Percentiles rank a stretch among this genome's conserved stretches.
phyloP scores from a whole-genome alignment of 2,797 vertebrate genomes.

The Lemur catta region DNA sequence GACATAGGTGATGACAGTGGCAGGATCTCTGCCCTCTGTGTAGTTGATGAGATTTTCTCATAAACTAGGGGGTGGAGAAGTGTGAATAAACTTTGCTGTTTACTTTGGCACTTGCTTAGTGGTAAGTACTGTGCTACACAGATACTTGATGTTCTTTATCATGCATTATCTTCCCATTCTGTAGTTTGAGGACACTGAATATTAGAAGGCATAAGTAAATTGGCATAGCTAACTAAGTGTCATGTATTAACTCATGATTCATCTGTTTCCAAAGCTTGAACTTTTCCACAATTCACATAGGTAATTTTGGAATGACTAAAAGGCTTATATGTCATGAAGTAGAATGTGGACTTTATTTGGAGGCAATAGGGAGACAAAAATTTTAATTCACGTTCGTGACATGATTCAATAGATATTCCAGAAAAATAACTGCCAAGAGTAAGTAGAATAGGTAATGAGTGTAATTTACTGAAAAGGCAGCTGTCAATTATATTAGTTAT shows the following conservation, averaged over 20 bases:
- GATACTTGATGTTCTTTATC: neutral
- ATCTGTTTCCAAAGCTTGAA: neutral
- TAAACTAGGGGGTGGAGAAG: neutral
- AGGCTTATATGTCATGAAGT: neutral
- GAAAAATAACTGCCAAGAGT: neutral
- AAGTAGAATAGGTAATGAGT: neutral
- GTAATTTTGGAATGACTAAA: neutral
- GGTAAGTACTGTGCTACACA: neutral
- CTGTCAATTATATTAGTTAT: neutral
- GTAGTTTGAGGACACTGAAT: neutral
- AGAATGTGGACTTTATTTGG: neutral
- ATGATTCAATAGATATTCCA: neutral
- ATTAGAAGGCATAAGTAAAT: neutral
- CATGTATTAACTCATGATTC: neutral
- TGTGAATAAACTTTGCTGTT: neutral
- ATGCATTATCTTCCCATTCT: neutral
- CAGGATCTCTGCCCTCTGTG: neutral
- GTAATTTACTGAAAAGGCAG: neutral
- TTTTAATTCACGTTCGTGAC: neutral
- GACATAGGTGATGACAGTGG: neutral
- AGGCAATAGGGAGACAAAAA: neutral
- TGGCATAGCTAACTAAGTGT: neutral
- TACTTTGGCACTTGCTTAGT: neutral
- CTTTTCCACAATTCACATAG: neutral
- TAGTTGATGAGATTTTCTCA: neutral